Base-by-base conservation (phyloP, 53 echinoderm and acorn worm species). In the Paracentrotus lividus region DNA sequence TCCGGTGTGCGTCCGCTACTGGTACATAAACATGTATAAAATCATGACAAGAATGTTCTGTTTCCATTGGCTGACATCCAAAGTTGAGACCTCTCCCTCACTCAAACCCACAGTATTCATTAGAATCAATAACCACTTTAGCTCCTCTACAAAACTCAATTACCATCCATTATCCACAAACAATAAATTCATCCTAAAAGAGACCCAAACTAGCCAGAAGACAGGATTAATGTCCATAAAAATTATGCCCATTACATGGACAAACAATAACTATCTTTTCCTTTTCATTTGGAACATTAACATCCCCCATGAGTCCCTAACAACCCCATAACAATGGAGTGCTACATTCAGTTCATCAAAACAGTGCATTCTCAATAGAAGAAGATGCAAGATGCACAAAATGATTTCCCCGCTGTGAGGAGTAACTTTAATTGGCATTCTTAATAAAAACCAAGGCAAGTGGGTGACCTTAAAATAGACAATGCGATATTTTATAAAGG, bases 401-500 rank as follows among this genome's bases (percentile, higher is more conserved):
- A 81, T 45, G 44, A 9, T 45, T n/a, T n/a, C 40, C 21, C 40
- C 2, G 24, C 47, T 45, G 27, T 45, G 27, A 81, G 26, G n/a
- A 81, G 81, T 14, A 26, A n/a, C 49, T 13, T 81, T 24, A 72
- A 81, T 81, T 45, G 81, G 15, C 47, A 32, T 81, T 44, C 47
- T 81, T 78, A 32, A 26, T 9, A 47, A 45, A n/a, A 47, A 81
- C 81, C 43, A 45, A 81, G 44, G n/a, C 44, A 81, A 9, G 47
- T 16, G 44, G 81, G 81, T 81, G 81, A 81, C 81, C 81, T 47
- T 81, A 81, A 76, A 81, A 81, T 81, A 44, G 47, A 45, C 81
- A 81, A 72, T 14, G 21, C 36, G 18, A 18, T n/a, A n/a, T n/a
- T n/a, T n/a, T n/a, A n/a, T n/a, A n/a, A n/a, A n/a, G n/a, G n/a